These are phyloP conservation scores for Esox lucius DNA, from an alignment of 2,797 vertebrate species.

Conservation along the genomic window DNA sequence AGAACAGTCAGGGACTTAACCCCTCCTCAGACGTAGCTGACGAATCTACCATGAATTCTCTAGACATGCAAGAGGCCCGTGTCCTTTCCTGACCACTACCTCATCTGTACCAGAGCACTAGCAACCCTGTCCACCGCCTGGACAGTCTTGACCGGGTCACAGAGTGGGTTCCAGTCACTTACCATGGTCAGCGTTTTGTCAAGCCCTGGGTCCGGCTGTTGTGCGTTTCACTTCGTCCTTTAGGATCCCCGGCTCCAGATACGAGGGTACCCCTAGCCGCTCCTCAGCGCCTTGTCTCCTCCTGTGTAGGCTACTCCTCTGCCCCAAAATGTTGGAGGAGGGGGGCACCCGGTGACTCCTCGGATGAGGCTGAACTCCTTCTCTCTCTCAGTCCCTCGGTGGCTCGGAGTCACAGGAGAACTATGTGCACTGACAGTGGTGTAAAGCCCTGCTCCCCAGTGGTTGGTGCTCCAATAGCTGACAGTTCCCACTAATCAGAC, in stretches of 20 bases:
- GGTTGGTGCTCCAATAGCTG: slow-evolving; percentile 25
- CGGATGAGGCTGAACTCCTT: slow-evolving; percentile 44
- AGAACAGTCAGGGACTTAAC: slow-evolving; percentile 53
- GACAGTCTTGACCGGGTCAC: background rate
- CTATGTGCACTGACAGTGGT: slow-evolving; percentile 38
- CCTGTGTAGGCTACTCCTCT: background rate
- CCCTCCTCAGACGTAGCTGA: slow-evolving; percentile 10
- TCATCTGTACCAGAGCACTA: slow-evolving; percentile 14
- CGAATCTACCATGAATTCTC: slow-evolving; percentile 38
- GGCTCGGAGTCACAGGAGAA: slow-evolving; percentile 42
- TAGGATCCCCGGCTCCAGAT: background rate
- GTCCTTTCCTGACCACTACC: slow-evolving; percentile 23
- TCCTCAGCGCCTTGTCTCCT: background rate
- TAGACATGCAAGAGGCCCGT: background rate
- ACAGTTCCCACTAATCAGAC: slow-evolving; percentile 58
- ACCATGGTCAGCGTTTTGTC: slow-evolving; percentile 51
- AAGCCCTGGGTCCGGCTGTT: background rate
- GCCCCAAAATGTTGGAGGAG: background rate
- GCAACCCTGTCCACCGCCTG: slow-evolving; percentile 15
- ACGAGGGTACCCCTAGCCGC: background rate
- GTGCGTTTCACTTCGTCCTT: background rate
- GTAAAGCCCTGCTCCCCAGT: slow-evolving; percentile 37
- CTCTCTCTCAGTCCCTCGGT: slow-evolving; percentile 37
- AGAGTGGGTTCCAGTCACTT: slow-evolving; percentile 34
- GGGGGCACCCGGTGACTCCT: background rate